These are phyloP conservation scores for Siniperca undulata DNA, from an alignment of 2,797 vertebrate genomes.

Conservation along the genomic window DNA sequence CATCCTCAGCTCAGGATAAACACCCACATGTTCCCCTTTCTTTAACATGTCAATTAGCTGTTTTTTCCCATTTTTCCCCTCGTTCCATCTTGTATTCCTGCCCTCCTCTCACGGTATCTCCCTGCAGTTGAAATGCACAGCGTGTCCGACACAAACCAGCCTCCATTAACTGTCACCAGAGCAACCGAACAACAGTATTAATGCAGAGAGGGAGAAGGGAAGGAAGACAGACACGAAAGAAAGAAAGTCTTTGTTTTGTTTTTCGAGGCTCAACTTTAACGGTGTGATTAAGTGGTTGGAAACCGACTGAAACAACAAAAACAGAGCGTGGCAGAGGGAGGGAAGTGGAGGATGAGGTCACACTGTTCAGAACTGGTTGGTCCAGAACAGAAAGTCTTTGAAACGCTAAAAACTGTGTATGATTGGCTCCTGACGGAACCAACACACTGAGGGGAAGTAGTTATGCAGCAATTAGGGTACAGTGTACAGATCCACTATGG, in stretches of 20 bases:
- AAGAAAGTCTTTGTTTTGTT: constrained; percentile 64
- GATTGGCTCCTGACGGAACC: constrained; percentile 42
- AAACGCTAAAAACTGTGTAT: constrained; percentile 28
- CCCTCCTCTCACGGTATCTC: constrained; percentile 52
- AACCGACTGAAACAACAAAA: constrained; percentile 72
- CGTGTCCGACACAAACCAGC: constrained; percentile 67
- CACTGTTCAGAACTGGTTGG: constrained; percentile 48
- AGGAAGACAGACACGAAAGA: constrained; percentile 56
- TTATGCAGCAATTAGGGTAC: background rate
- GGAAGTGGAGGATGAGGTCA: constrained; percentile 69
- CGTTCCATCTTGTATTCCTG: background rate
- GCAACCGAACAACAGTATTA: constrained; percentile 68
- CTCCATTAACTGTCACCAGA: constrained; percentile 65
- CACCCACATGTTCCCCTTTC: constrained; percentile 31
- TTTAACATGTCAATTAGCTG: constrained; percentile 21
- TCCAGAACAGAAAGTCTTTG: constrained; percentile 59
- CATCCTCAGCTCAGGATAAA: constrained; percentile 41
- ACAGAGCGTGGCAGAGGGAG: constrained; percentile 62
- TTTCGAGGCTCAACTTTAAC: constrained; percentile 37
- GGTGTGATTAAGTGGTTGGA: constrained; percentile 73
- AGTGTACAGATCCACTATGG: constrained; percentile 16
- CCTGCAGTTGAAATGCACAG: constrained; percentile 76
- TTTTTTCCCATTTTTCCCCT: background rate
- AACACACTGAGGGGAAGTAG: constrained; percentile 10
- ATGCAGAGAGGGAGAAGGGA: constrained; percentile 48